Percentiles rank a stretch among this genome's conserved stretches.
Evolutionary conservation across 2,888 invertebrate species (phyloP).

Genomic region (Pristionchus maxplancki): DNA sequence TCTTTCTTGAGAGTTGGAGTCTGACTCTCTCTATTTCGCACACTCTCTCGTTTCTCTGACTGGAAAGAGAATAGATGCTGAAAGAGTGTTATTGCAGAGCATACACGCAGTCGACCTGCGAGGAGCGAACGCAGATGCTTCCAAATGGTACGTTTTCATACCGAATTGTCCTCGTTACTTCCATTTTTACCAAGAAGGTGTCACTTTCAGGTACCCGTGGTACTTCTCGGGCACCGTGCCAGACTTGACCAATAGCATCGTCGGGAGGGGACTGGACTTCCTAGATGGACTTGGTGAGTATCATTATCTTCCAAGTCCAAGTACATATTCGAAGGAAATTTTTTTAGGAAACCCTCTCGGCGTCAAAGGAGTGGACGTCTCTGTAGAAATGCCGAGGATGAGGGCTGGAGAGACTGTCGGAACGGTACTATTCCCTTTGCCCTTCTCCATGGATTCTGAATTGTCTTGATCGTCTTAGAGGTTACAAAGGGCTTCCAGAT

Average conservation of each 20-base stretch:
- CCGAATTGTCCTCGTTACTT: too few relatives aligned
- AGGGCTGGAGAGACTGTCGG: slow-evolving; percentile 52
- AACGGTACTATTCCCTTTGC: too few relatives aligned
- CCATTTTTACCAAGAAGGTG: too few relatives aligned
- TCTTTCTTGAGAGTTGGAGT: too few relatives aligned
- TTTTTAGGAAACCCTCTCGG: slow-evolving; percentile 55
- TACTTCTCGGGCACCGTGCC: background rate
- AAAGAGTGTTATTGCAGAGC: background rate
- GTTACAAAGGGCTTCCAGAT: slow-evolving; percentile 7
- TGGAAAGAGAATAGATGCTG: too few relatives aligned
- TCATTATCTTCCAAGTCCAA: too few relatives aligned
- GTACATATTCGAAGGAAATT: too few relatives aligned
- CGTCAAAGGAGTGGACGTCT: slow-evolving; percentile 60
- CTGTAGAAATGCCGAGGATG: slow-evolving; percentile 58
- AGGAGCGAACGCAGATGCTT: background rate
- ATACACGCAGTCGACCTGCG: background rate
- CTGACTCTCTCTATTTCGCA: too few relatives aligned
- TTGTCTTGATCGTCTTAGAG: too few relatives aligned
- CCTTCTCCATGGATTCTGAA: too few relatives aligned
- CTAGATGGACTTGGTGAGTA: slow-evolving; percentile 10
- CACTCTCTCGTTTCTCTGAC: too few relatives aligned
- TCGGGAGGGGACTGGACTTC: background rate
- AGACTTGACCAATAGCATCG: slow-evolving; percentile 15
- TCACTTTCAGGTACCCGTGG: slow-evolving; percentile 48
- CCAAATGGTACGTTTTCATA: background rate